Percentiles rank a stretch among this genome's conserved stretches.
Conservation (phyloP, 2,797 vertebrate species). For the Hirundo rustica region DNA sequence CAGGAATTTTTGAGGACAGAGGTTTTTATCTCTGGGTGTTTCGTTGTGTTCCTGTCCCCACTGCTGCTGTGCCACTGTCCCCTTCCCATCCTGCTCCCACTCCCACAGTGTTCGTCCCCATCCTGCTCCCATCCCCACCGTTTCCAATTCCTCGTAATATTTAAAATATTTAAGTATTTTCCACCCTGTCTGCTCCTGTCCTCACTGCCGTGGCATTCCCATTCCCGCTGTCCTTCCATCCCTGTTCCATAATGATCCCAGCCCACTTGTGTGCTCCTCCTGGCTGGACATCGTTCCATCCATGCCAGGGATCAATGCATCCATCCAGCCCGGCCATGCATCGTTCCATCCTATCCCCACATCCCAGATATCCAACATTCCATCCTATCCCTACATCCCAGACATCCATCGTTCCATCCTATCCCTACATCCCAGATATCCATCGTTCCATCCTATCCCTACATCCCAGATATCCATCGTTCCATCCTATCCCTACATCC, state of each 20-base stretch:
- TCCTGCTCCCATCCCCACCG: too few species aligned
- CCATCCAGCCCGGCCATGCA: not conserved
- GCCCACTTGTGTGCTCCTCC: rapidly evolving
- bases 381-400: too few species aligned
- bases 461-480: not conserved
- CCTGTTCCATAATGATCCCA: rapidly evolving
- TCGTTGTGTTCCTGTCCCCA: not conserved
- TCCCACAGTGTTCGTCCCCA: not conserved
- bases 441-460: too few species aligned
- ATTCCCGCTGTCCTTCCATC: not conserved
- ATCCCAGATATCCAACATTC: too few species aligned
- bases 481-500: not conserved
- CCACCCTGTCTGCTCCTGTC: not conserved
- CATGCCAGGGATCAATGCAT: not conserved
- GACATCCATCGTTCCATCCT: not conserved
- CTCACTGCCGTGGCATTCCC: not conserved
- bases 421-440: too few species aligned
- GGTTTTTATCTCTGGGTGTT: not conserved
- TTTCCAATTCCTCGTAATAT: too few species aligned
- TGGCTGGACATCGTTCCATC: not conserved
- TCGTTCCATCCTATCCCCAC: too few species aligned
- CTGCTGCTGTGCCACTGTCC: too few species aligned
- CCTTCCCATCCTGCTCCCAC: not conserved
- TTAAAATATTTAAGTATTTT: too few species aligned
- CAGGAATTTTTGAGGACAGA: not conserved